Base-by-base conservation (phyloP, 2,888 invertebrate genomes). In the Lycophotia porphyrea region DNA sequence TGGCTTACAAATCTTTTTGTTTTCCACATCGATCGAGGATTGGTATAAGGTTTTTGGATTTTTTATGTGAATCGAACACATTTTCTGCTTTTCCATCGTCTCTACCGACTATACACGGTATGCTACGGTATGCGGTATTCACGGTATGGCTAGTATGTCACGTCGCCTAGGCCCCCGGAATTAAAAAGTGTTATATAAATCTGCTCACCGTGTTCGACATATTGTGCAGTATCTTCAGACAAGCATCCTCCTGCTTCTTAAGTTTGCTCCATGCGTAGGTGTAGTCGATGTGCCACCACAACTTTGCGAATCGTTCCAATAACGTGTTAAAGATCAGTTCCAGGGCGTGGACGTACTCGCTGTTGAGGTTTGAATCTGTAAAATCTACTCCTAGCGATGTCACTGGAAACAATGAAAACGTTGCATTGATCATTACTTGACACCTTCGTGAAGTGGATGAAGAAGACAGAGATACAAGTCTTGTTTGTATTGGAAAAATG, bases 181-280 rank as follows among this genome's bases (percentile, higher is more conserved):
- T 61, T 36, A 34, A 11, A 58, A 34, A 55, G 55, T 15, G 15
- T 24, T 34, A 7, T n/a, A n/a, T n/a, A n/a, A n/a, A n/a, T 24
- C 36, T 15, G 13, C 36, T 61, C 36, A 61, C 61, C 61, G 61
- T 61, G n/a, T 36, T 36, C n/a, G 61, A 61, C 61, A 61, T 36
- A 13, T 61, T 36, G n/a, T 61, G 61, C 61, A 61, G 36, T 61
- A n/a, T 61, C 61, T 61, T 36, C 61, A 61, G 36, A 61, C 61
- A 61, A 8, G 36, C 36, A 36, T 61, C 61, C 61, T 36, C 36
- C 61, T 61, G 36, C 24, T 36, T 61, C 61, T 61, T 61, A 13
- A 61, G 61, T 2, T n/a, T 61, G 36, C 61, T 61, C 61, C 61
- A 61, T 36, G 61, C 5, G n/a, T 36, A 61, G 2, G 36, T 36